Evolutionary conservation across 2,797 vertebrate genomes (phyloP).

Genomic region (Acridotheres tristis): DNA sequence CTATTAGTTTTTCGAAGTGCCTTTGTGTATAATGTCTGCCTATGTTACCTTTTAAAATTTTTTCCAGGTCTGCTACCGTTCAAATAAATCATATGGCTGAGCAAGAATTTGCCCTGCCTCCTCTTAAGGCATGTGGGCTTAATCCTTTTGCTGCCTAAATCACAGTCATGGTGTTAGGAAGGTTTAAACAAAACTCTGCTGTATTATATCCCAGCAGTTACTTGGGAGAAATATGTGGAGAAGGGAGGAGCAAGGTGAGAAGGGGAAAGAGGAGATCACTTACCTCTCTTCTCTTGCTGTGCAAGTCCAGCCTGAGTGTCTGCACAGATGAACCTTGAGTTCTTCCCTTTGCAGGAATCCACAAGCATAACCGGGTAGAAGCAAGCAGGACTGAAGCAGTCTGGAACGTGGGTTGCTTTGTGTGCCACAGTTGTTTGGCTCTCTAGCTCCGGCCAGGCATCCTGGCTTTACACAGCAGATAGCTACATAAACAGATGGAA

Average conservation of each 20-base stretch:
- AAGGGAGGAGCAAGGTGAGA: neutral
- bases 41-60: neutral
- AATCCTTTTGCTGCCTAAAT: neutral
- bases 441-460: neutral
- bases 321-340: conserved; percentile 1
- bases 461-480: neutral
- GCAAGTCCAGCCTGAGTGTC: conserved; percentile 9
- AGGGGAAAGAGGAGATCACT: neutral
- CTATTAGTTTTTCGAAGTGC: neutral
- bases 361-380: conserved; percentile 7
- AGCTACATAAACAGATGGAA: neutral
- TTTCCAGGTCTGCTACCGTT: neutral
- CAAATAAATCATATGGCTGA: neutral
- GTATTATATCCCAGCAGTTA: neutral
- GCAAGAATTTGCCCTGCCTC: neutral
- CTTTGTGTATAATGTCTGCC: neutral
- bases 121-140: neutral
- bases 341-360: conserved; percentile 39
- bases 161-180: neutral
- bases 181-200: conserved; percentile 4
- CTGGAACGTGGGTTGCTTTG: conserved; percentile 20
- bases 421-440: conserved; percentile 5
- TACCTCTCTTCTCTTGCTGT: neutral
- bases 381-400: conserved; percentile 46
- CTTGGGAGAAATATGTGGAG: neutral